A percentile compares a stretch with the other conserved stretches of the same genome.
phyloP scores from a whole-genome alignment of 2,888 invertebrate genomes.

The Drosophila borealis region DNA sequence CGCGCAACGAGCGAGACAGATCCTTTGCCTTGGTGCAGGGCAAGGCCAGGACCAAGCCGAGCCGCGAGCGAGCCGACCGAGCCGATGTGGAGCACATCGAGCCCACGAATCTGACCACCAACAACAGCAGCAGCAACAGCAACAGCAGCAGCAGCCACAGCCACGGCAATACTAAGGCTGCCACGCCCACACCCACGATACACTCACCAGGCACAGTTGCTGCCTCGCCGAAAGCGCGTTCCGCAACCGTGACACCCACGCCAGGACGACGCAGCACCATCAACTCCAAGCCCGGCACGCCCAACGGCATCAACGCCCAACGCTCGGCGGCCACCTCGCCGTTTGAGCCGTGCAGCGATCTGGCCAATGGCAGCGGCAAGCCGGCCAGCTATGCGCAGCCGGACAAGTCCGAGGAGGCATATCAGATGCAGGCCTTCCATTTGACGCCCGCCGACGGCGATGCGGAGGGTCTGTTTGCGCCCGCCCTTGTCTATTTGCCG shows the following conservation, averaged over 20 bases:
- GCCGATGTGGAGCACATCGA: slow-evolving; percentile 48
- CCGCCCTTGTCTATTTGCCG: slow-evolving; percentile 97
- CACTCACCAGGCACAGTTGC: slow-evolving; percentile 33
- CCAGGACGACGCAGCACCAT: slow-evolving; percentile 33
- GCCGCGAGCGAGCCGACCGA: slow-evolving; percentile 26
- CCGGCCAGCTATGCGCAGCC: slow-evolving; percentile 89
- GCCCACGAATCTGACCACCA: slow-evolving; percentile 75
- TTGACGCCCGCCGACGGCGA: slow-evolving; percentile 85
- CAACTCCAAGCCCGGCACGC: slow-evolving; percentile 56
- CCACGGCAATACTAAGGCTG: slow-evolving; percentile 26
- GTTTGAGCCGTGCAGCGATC: slow-evolving; percentile 74
- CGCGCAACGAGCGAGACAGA: slow-evolving; percentile 39
- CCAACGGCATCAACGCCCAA: slow-evolving; percentile 65
- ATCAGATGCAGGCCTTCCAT: slow-evolving; percentile 96
- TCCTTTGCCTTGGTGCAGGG: slow-evolving; percentile 30
- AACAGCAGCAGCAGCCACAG: slow-evolving; percentile 85
- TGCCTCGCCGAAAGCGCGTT: slow-evolving; percentile 49
- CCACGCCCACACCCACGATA: slow-evolving; percentile 33
- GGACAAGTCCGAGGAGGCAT: slow-evolving; percentile 67
- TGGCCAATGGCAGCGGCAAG: slow-evolving; percentile 82
- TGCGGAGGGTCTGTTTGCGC: slow-evolving; percentile 88
- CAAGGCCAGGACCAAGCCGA: slow-evolving; percentile 48
- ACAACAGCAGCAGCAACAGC: slow-evolving; percentile 87
- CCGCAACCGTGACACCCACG: slow-evolving; percentile 32
- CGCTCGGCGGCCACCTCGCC: slow-evolving; percentile 72